These are phyloP conservation scores for Oncopodura yosiiana DNA, from an alignment of 1,140 invertebrate genomes.

Conservation along the genomic window DNA sequence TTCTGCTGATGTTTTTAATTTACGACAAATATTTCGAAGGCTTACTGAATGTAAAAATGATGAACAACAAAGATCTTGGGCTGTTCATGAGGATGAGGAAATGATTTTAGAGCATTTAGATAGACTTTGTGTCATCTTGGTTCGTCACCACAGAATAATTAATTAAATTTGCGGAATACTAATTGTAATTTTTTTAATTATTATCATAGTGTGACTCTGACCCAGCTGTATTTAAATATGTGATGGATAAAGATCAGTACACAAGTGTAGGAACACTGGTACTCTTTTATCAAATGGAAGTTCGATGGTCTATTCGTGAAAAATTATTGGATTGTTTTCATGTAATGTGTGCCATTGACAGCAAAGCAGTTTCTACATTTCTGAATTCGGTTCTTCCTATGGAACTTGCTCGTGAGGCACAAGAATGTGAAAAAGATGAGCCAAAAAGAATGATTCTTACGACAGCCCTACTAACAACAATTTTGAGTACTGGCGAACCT, in stretches of 20 bases:
- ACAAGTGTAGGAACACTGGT: slow-evolving; percentile 64
- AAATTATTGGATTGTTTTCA: slow-evolving; percentile 73
- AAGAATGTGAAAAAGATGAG: slow-evolving; percentile 57
- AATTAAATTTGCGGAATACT: not conserved
- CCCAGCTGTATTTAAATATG: slow-evolving; percentile 63
- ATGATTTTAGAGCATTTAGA: slow-evolving; percentile 71
- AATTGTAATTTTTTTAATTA: not conserved
- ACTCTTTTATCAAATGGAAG: slow-evolving; percentile 88
- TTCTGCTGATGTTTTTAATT: slow-evolving; percentile 65
- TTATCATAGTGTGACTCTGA: slow-evolving; percentile 64
- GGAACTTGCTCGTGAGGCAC: slow-evolving; percentile 72
- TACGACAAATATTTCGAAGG: slow-evolving; percentile 68
- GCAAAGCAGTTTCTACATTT: slow-evolving; percentile 64
- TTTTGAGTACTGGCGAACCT: slow-evolving; percentile 77
- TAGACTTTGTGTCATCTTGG: slow-evolving; percentile 75
- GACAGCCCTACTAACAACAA: slow-evolving; percentile 66
- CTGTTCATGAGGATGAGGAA: slow-evolving; percentile 79
- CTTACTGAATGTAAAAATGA: slow-evolving; percentile 81
- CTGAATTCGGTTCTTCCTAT: slow-evolving; percentile 75
- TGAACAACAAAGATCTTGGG: slow-evolving; percentile 86
- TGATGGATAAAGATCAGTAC: slow-evolving; percentile 64
- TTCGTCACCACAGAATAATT: slow-evolving; percentile 41
- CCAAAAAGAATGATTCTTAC: slow-evolving; percentile 61
- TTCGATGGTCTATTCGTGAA: slow-evolving; percentile 67
- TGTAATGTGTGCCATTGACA: slow-evolving; percentile 71